These are phyloP conservation scores for Tychaedon coryphoeus DNA, from an alignment of 2,113 vertebrate genomes.

Conservation along the genomic window DNA sequence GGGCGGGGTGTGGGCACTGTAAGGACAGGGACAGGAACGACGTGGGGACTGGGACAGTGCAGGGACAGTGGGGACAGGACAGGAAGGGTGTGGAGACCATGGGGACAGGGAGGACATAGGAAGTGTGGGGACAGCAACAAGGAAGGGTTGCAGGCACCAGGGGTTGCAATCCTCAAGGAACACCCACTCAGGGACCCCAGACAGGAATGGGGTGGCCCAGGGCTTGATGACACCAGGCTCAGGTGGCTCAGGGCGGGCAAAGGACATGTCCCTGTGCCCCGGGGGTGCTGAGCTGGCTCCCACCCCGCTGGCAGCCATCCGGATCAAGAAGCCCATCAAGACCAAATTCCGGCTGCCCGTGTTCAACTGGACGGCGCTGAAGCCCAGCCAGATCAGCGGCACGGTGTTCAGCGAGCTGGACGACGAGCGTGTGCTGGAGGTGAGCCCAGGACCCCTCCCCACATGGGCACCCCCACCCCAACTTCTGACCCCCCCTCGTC, in stretches of 20 bases:
- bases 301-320: constrained; percentile 79
- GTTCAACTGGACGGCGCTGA: constrained; percentile 96
- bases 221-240: rapidly evolving
- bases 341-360: constrained; percentile 96
- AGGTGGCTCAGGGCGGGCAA: not conserved
- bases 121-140: not conserved
- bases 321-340: constrained; percentile 98
- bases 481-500: rapidly evolving
- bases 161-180: not conserved
- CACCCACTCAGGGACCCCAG: not conserved
- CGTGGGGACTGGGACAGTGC: rapidly evolving
- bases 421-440: constrained; percentile 93
- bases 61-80: not conserved
- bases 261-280: rapidly evolving
- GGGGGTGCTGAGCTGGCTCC: not conserved
- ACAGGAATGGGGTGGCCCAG: rapidly evolving
- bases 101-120: not conserved
- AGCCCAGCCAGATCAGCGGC: constrained; percentile 97
- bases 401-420: constrained; percentile 97
- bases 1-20: not conserved
- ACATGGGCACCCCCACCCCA: not conserved
- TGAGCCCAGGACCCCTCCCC: constrained; percentile 9
- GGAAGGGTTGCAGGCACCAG: not conserved
- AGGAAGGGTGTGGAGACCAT: too few relatives aligned
- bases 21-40: not conserved